A percentile compares a stretch with the other conserved stretches of the same genome.
Evolutionary conservation across 2,888 invertebrate species (phyloP).

Genomic region (Phymatocera aterrima): DNA sequence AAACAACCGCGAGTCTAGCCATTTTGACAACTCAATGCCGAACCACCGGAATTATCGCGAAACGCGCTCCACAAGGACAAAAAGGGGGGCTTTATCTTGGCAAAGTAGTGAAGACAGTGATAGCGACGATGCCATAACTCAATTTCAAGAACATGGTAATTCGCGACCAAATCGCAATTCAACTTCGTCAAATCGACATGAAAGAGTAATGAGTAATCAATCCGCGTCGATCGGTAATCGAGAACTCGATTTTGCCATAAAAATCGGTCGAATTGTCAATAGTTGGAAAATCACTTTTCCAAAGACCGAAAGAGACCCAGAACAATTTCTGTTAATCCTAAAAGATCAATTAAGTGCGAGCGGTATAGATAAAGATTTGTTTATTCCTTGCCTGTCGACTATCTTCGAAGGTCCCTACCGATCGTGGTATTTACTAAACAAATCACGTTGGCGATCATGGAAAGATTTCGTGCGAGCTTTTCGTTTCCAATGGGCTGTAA

Average conservation of each 20-base stretch:
- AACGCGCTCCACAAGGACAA: background rate
- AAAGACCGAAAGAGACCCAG: constrained; percentile 45
- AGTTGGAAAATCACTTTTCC: constrained; percentile 45
- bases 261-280: background rate
- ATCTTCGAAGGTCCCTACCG: constrained; percentile 46
- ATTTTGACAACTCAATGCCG: background rate
- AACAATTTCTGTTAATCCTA: constrained; percentile 45
- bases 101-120: background rate
- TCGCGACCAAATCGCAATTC: background rate
- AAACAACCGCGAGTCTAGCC: background rate
- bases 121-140: background rate
- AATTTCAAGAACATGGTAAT: background rate
- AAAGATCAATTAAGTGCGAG: constrained; percentile 32
- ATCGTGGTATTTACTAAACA: constrained; percentile 46
- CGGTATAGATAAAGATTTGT: constrained; percentile 43
- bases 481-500: constrained; percentile 45
- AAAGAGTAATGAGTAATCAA: background rate
- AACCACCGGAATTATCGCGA: background rate
- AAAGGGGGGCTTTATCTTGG: background rate
- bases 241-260: background rate
- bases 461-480: constrained; percentile 47
- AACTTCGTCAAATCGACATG: background rate
- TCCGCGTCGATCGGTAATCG: background rate
- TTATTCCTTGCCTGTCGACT: constrained; percentile 42
- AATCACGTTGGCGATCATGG: constrained; percentile 31